These are phyloP conservation scores for Gobio occitaniae DNA, from an alignment of 2,797 vertebrate genomes.

Conservation along the genomic window DNA sequence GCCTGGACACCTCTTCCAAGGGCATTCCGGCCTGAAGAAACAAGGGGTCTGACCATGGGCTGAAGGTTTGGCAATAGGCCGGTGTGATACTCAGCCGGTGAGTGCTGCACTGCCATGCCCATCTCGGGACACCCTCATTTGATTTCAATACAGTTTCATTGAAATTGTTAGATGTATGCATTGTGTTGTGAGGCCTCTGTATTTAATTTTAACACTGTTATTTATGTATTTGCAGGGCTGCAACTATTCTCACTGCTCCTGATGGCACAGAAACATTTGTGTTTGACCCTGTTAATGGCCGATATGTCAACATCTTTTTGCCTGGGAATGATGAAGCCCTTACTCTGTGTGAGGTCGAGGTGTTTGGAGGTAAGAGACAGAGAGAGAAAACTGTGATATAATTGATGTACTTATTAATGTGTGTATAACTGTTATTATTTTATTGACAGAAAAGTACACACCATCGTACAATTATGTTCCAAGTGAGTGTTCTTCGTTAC, in stretches of 20 bases:
- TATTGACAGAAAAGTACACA: background rate
- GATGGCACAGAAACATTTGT: background rate
- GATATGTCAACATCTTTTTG: slow-evolving; percentile 29
- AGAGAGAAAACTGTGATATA: background rate
- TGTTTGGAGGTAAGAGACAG: slow-evolving; percentile 17
- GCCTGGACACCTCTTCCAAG: no score
- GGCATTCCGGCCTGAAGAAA: no score
- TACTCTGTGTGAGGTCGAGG: slow-evolving; percentile 36
- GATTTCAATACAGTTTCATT: background rate
- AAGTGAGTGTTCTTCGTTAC: background rate
- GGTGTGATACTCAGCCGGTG: no score
- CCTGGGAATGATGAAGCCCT: background rate
- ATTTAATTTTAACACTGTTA: background rate
- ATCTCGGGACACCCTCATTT: no score
- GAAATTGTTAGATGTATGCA: background rate
- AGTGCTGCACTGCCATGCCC: no score
- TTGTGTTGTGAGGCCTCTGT: background rate
- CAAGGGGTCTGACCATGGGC: no score
- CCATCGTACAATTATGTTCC: background rate
- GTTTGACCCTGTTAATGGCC: background rate
- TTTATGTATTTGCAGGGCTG: background rate
- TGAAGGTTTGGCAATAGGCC: no score
- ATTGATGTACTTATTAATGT: background rate
- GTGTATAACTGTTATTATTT: background rate
- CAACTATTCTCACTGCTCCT: background rate